Conservation (phyloP, 1,140 invertebrate species). For the Bombus superbus region DNA sequence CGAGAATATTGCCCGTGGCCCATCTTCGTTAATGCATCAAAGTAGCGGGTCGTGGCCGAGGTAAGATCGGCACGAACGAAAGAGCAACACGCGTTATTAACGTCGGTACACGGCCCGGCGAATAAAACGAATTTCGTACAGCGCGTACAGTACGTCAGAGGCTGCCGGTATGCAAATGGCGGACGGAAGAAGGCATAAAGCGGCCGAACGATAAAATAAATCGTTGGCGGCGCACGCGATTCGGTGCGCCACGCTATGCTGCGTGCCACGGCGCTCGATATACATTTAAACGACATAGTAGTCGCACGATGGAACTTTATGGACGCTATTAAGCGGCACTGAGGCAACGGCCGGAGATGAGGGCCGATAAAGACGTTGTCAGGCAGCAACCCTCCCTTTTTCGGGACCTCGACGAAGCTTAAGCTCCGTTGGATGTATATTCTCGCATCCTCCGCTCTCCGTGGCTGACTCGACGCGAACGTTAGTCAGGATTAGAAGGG, state of each 20-base stretch:
- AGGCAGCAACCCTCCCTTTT: slow-evolving; percentile 31
- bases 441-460: slow-evolving; percentile 28
- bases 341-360: slow-evolving; percentile 31
- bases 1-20: neutral
- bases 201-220: slow-evolving; percentile 53
- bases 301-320: slow-evolving; percentile 55
- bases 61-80: neutral
- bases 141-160: slow-evolving; percentile 33
- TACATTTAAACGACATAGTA: slow-evolving; percentile 61
- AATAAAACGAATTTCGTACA: slow-evolving; percentile 55
- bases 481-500: slow-evolving; percentile 73
- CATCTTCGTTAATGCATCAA: slow-evolving; percentile 19
- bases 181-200: slow-evolving; percentile 47
- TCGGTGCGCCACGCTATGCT: slow-evolving; percentile 18
- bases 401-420: slow-evolving; percentile 38
- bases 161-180: slow-evolving; percentile 46
- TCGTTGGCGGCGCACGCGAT: slow-evolving; percentile 50
- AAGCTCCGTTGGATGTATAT: slow-evolving; percentile 32
- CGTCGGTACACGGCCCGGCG: slow-evolving; percentile 30
- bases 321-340: slow-evolving; percentile 51
- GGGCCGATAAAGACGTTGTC: slow-evolving; percentile 55
- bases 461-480: slow-evolving; percentile 29
- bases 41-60: neutral
- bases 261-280: slow-evolving; percentile 38
- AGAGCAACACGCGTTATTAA: slow-evolving; percentile 36